These are phyloP conservation scores for Odontesthes bonariensis DNA, from an alignment of 2,113 vertebrate species.

Conservation along the genomic window DNA sequence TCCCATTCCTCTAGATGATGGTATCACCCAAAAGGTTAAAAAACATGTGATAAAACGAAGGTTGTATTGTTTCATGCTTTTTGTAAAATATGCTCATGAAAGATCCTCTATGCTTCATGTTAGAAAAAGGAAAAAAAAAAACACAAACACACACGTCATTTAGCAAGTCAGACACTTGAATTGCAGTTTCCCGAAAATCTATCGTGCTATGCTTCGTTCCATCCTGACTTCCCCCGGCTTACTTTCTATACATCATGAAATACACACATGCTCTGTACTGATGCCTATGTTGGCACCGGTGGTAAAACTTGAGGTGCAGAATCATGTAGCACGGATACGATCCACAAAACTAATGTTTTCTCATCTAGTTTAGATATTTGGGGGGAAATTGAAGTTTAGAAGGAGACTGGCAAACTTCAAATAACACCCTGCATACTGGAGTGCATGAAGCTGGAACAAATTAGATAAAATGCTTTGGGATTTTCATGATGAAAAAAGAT, in stretches of 20 bases:
- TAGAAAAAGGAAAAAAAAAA: neutral
- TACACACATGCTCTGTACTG: no score
- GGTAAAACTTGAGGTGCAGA: no score
- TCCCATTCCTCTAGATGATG: no score
- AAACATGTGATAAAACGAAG: no score
- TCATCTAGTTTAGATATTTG: conserved; percentile 3
- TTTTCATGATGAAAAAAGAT: conserved; percentile 28
- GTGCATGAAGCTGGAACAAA: conserved; percentile 16
- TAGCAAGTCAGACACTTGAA: neutral
- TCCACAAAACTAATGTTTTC: no score
- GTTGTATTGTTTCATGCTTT: neutral
- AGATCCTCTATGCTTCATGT: neutral
- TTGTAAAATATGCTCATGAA: neutral
- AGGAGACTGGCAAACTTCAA: conserved; percentile 10
- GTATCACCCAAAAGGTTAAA: no score
- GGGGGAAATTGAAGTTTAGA: neutral
- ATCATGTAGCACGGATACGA: no score
- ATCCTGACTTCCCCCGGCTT: no score
- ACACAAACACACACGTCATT: neutral
- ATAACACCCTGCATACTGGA: conserved; percentile 20
- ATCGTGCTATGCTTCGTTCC: no score
- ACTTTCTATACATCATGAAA: no score
- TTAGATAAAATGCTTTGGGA: conserved; percentile 28
- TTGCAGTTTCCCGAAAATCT: neutral
- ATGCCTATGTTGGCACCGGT: no score